These are phyloP conservation scores for Cherax quadricarinatus DNA, from an alignment of 1,140 invertebrate species.

Conservation along the genomic window DNA sequence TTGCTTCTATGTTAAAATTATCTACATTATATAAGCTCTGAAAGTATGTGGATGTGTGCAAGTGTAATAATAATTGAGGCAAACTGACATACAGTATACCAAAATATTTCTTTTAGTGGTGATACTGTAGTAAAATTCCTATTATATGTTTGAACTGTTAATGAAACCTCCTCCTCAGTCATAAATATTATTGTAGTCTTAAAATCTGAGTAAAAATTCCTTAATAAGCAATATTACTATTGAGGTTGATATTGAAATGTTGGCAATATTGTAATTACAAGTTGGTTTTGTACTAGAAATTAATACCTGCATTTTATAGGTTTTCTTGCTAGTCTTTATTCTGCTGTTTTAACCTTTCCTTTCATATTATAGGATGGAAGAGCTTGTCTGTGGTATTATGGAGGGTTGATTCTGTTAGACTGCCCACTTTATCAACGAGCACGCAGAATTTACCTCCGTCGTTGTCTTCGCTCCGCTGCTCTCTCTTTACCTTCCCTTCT, in stretches of 20 bases:
- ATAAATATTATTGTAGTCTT: not conserved
- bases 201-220: not conserved
- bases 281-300: not conserved
- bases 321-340: not conserved
- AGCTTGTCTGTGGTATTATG: not conserved
- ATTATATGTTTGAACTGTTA: not conserved
- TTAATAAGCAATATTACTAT: not conserved
- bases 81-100: no score
- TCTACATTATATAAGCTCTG: no score
- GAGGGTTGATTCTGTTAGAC: no score
- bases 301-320: not conserved
- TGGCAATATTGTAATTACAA: not conserved
- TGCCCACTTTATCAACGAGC: no score
- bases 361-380: not conserved
- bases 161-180: not conserved
- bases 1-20: no score
- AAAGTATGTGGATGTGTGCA: no score
- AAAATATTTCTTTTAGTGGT: no score
- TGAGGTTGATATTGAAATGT: constrained; percentile 7
- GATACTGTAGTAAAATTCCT: not conserved
- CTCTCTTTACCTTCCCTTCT: no score
- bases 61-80: no score
- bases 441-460: no score
- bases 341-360: not conserved
- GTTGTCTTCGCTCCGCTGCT: no score